phyloP scores from a whole-genome alignment of 2,113 vertebrate genomes.

The Psittacus erithacus region DNA sequence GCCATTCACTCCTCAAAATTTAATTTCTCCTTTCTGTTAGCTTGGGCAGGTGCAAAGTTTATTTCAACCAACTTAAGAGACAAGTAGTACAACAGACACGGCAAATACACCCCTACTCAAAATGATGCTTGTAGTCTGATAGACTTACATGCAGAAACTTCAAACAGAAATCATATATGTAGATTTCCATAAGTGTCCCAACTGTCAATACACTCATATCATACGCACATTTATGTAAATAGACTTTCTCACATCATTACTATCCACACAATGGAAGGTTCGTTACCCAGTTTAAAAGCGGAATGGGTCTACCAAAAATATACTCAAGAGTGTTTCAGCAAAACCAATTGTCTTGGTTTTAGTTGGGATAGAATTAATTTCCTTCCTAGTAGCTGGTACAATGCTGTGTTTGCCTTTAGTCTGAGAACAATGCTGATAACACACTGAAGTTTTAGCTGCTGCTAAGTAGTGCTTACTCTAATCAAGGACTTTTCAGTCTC shows the following conservation, averaged over 20 bases:
- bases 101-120: background rate
- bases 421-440: background rate
- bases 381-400: background rate
- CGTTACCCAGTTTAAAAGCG: background rate
- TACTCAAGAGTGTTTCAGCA: background rate
- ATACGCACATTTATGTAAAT: background rate
- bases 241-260: background rate
- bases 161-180: background rate
- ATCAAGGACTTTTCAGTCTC: background rate
- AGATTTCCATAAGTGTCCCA: background rate
- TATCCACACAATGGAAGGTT: background rate
- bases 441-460: background rate
- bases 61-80: background rate
- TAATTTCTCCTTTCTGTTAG: background rate
- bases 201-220: background rate
- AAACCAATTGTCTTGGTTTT: background rate
- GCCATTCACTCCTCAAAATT: background rate
- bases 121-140: background rate
- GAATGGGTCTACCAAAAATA: background rate
- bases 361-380: background rate
- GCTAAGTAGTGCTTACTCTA: background rate
- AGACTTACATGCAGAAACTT: background rate
- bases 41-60: background rate
- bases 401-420: background rate
- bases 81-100: background rate